Evolutionary conservation across 2,888 invertebrate genomes (phyloP).

Genomic region (Latheticus oryzae): DNA sequence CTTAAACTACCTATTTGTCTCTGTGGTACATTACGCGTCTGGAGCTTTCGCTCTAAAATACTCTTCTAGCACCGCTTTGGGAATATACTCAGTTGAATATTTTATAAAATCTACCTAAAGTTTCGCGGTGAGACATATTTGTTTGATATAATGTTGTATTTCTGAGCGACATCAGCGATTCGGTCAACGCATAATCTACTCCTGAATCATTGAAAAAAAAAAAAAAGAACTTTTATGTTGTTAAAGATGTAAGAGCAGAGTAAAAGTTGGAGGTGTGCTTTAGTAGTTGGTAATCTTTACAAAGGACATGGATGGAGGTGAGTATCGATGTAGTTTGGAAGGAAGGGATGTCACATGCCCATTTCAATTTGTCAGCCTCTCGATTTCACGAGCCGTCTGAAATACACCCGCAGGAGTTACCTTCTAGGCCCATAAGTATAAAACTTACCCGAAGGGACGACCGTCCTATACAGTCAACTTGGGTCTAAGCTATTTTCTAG

Average conservation of each 20-base stretch:
- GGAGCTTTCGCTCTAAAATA: conserved; percentile 13
- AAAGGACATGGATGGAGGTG: conserved; percentile 25
- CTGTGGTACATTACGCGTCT: conserved; percentile 11
- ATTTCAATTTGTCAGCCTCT: conserved; percentile 63
- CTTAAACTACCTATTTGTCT: conserved; percentile 28
- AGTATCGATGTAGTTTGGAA: conserved; percentile 29
- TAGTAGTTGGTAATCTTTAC: conserved; percentile 26
- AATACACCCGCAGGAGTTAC: conserved; percentile 62
- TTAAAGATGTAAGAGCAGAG: conserved; percentile 8
- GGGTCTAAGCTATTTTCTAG: conserved; percentile 39
- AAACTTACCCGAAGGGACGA: conserved; percentile 56
- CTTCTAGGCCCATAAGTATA: conserved; percentile 59
- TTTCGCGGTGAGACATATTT: conserved; percentile 16
- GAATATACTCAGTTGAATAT: conserved; percentile 20
- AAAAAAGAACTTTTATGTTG: conserved; percentile 1
- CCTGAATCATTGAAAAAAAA: conserved; percentile 9
- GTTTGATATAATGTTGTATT: conserved; percentile 8
- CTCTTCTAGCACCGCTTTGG: conserved; percentile 15
- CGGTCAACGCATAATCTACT: conserved; percentile 11
- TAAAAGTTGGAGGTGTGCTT: conserved; percentile 16
- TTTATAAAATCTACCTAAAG: conserved; percentile 11
- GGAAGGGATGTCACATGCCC: conserved; percentile 52
- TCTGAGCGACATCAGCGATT: conserved; percentile 7
- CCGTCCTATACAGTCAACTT: conserved; percentile 36
- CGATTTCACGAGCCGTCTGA: conserved; percentile 60